Conservation (phyloP, 2,113 vertebrate genomes). For the Sinosuthora webbiana region DNA sequence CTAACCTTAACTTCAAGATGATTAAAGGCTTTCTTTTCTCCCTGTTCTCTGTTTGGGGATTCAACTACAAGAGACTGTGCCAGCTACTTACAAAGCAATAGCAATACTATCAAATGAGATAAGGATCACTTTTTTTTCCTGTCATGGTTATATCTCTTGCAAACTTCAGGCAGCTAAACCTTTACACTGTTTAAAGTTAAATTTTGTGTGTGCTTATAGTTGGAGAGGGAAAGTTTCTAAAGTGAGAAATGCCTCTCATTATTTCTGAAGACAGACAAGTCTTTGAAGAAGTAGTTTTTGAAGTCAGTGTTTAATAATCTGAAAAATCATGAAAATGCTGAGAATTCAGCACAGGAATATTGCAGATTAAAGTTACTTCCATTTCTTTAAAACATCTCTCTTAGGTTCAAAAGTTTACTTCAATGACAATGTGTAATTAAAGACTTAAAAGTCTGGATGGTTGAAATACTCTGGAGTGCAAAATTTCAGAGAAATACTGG, state of each 20-base stretch:
- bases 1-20: background rate
- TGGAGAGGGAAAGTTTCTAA: background rate
- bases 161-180: background rate
- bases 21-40: background rate
- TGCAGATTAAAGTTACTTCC: background rate
- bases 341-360: background rate
- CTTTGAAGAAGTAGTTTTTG: constrained; percentile 45
- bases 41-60: background rate
- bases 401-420: constrained; percentile 40
- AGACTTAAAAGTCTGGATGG: background rate
- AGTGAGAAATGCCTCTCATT: constrained; percentile 13
- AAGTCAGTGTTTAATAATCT: constrained; percentile 40
- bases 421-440: constrained; percentile 37
- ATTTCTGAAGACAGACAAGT: constrained; percentile 30
- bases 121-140: background rate
- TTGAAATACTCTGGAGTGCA: background rate
- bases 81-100: background rate
- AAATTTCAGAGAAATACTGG: background rate
- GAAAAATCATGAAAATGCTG: background rate
- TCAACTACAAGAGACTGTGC: background rate
- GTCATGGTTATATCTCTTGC: background rate
- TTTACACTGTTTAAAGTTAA: background rate
- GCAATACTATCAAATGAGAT: background rate
- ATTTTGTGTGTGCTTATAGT: background rate
- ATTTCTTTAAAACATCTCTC: background rate